Evolutionary conservation across 2,888 invertebrate species (phyloP).

Genomic region (Aelia acuminata): DNA sequence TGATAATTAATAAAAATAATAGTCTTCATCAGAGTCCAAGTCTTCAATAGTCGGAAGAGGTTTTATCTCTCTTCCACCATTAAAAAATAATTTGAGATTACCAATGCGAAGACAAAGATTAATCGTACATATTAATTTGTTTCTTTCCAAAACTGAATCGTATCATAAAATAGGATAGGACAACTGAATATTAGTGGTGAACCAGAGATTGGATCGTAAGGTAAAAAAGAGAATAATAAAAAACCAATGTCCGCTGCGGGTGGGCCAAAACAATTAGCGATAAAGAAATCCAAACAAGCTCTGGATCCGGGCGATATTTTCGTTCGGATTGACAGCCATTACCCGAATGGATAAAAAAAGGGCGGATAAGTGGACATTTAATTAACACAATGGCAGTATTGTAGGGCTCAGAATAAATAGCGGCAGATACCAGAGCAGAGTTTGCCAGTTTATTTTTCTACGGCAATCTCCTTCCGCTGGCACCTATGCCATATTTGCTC

Average conservation of each 20-base stretch:
- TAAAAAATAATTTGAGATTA: background rate
- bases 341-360: slow-evolving; percentile 41
- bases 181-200: background rate
- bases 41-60: too few relatives aligned
- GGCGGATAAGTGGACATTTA: slow-evolving; percentile 59
- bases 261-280: slow-evolving; percentile 8
- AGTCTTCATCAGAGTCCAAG: too few relatives aligned
- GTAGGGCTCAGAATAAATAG: slow-evolving; percentile 56
- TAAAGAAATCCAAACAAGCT: slow-evolving; percentile 57
- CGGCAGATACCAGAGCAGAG: slow-evolving; percentile 14
- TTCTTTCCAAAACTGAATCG: background rate
- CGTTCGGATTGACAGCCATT: slow-evolving; percentile 56
- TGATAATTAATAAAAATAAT: too few relatives aligned
- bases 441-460: slow-evolving; percentile 32
- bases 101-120: background rate
- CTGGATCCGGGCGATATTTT: slow-evolving; percentile 52
- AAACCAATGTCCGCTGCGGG: background rate
- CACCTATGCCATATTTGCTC: slow-evolving; percentile 54
- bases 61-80: too few relatives aligned
- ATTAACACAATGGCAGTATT: slow-evolving; percentile 59
- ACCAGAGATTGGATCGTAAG: background rate
- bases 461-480: slow-evolving; percentile 26
- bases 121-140: background rate
- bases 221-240: background rate
- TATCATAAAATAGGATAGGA: background rate